These are phyloP conservation scores for Clavelina lepadiformis DNA, from an alignment of 23 tunicate genomes.

Conservation along the genomic window DNA sequence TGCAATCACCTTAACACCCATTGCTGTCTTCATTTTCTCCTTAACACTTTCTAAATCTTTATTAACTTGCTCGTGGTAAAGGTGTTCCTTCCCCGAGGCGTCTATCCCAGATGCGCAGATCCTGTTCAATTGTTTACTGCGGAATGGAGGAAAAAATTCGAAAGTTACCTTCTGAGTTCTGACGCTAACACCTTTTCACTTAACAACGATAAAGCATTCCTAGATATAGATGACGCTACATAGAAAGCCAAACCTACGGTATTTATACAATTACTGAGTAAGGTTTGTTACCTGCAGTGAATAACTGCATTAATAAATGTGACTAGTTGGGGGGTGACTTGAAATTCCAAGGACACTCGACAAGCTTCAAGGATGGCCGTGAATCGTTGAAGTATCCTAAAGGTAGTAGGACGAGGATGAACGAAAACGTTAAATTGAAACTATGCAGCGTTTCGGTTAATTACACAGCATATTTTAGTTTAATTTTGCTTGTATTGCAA, in stretches of 20 bases:
- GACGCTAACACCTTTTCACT: no score
- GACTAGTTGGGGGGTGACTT: constrained; percentile 37
- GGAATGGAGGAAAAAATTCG: no score
- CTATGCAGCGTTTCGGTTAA: no score
- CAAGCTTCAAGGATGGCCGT: constrained; percentile 29
- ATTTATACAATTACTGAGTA: no score
- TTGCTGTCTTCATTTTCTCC: constrained; percentile 23
- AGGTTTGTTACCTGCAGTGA: constrained; percentile 88
- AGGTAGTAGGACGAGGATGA: neutral
- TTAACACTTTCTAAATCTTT: constrained; percentile 62
- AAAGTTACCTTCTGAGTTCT: no score
- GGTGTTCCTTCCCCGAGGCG: constrained; percentile 55
- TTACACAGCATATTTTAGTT: neutral
- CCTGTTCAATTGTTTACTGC: constrained; percentile 72
- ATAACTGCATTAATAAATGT: constrained; percentile 61
- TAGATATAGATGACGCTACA: no score
- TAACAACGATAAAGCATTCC: no score
- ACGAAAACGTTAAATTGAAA: neutral
- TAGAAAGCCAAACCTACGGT: no score
- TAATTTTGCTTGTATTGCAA: no score
- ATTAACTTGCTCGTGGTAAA: constrained; percentile 71
- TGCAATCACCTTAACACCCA: constrained; percentile 76
- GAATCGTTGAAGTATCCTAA: constrained; percentile 69
- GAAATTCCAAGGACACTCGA: constrained; percentile 51
- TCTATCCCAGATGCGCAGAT: constrained; percentile 79